These are phyloP conservation scores for Boulengeromyrus knoepffleri DNA, from an alignment of 2,113 vertebrate species.

Conservation along the genomic window DNA sequence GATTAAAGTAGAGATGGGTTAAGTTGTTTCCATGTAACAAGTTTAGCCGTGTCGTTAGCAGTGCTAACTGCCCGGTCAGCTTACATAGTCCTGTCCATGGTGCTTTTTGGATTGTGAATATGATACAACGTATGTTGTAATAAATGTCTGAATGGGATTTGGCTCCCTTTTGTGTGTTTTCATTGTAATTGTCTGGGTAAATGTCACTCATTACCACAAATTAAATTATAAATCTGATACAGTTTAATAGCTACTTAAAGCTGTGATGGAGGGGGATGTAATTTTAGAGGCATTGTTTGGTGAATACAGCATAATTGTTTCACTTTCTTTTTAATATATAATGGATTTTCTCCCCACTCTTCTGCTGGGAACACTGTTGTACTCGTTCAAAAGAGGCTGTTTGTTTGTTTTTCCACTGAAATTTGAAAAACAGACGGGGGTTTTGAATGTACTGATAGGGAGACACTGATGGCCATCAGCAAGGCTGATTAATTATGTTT, in stretches of 20 bases:
- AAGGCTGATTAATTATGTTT: not conserved
- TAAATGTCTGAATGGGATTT: not conserved
- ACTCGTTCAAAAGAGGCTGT: not conserved
- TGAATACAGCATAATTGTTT: not conserved
- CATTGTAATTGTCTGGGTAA: not conserved
- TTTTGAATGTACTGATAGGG: not conserved
- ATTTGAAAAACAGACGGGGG: not conserved
- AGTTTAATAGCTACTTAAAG: not conserved
- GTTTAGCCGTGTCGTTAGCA: not conserved
- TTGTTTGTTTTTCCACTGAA: not conserved
- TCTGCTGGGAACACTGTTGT: not conserved
- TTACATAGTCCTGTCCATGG: not conserved
- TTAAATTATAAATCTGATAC: not conserved
- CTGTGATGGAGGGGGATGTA: not conserved
- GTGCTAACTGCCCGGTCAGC: not conserved
- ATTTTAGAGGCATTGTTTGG: not conserved
- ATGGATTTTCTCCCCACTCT: not conserved
- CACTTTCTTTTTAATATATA: not conserved
- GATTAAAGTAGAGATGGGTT: not conserved
- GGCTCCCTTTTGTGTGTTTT: not conserved
- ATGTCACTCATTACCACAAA: not conserved
- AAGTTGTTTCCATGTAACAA: not conserved
- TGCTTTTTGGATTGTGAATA: not conserved
- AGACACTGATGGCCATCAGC: not conserved
- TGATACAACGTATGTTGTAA: not conserved